A percentile compares a stretch with the other conserved stretches of the same genome.
phyloP scores from a whole-genome alignment of 2,888 invertebrate species.

The Drosophila imparisetae region DNA sequence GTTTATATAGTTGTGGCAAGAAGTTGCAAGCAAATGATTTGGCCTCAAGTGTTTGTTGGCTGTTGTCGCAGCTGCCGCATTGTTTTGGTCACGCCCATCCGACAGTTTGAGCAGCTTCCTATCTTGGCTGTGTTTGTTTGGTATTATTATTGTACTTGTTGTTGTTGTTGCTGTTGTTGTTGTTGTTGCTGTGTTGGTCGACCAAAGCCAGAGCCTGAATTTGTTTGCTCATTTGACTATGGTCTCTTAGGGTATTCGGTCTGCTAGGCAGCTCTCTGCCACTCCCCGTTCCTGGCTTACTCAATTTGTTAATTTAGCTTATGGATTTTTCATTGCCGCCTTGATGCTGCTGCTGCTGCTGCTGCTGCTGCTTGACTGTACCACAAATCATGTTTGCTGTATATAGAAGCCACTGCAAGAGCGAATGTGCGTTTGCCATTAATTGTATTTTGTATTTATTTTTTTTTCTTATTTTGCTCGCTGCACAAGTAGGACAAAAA shows the following conservation, averaged over 20 bases:
- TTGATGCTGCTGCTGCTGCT: constrained; percentile 5
- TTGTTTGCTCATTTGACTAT: constrained; percentile 53
- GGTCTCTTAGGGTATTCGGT: constrained; percentile 15
- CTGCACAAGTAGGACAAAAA: constrained; percentile 4
- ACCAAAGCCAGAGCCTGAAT: constrained; percentile 30
- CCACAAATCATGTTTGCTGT: constrained; percentile 61
- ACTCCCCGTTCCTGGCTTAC: constrained; percentile 37
- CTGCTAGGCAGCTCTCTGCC: background rate
- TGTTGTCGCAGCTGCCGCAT: constrained; percentile 45
- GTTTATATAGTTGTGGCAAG: constrained; percentile 17
- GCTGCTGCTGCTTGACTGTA: constrained; percentile 2
- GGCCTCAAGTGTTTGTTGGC: constrained; percentile 25
- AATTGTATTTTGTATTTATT: background rate
- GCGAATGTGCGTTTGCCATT: background rate
- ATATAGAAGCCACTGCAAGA: background rate
- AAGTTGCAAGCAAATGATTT: constrained; percentile 34
- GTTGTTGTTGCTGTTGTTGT: constrained; percentile 5
- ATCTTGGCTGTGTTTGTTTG: constrained; percentile 43
- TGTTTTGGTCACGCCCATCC: constrained; percentile 42
- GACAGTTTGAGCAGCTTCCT: constrained; percentile 49
- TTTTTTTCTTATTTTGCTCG: background rate
- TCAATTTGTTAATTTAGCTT: constrained; percentile 74
- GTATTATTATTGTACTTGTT: constrained; percentile 8
- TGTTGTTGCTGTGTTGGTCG: constrained; percentile 28
- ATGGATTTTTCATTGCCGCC: constrained; percentile 54